Base-by-base conservation (phyloP, 2,797 vertebrate species). In the Danio jaintianensis region DNA sequence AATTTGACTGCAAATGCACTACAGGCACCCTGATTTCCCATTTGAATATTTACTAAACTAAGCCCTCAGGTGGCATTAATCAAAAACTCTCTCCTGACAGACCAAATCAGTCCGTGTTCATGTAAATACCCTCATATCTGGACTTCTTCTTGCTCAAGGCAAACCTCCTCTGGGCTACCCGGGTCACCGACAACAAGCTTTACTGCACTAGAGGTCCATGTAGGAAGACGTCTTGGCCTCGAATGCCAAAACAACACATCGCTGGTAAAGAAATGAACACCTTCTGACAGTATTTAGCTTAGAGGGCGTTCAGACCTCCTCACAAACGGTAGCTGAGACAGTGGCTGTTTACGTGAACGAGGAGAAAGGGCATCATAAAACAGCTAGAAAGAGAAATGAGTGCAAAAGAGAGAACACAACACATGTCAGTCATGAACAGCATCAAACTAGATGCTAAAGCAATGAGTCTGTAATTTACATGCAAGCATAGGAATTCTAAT, bases 201-300 rank as follows among this genome's bases (percentile, higher is more conserved):
- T 88, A 89, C 91, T 88, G 87, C 88, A 88, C 88, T 82, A 80
- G 89, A 91, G 86, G 85, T 76, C 52, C 64, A 76, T 79, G 71
- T 36, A 58, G 58, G 70, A 91, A 89, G 90, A 92, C 81, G 84
- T 85, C 86, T 88, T 81, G 84, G 87, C 89, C 84, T 76, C 88
- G 67, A 84, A 87, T 93, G 91, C 88, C 91, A 93, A 92, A 90
- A 90, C 87, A 88, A 84, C 76, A 83, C 84, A 84, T 58, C 88
- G 81, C n/a, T 84, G 86, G 87, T 89, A 81, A 86, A 86, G 88
- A 86, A 52, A 88, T 79, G 90, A 93, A 94, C 92, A 82, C 87
- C 93, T 91, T 91, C 89, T 92, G 91, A 92, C 92, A 93, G 90
- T 62, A 85, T 92, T 94, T 94, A 93, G 90, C 93, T 94, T 92